These are phyloP conservation scores for Hyperoodon ampullatus DNA, from an alignment of 2,113 vertebrate species.

Conservation along the genomic window DNA sequence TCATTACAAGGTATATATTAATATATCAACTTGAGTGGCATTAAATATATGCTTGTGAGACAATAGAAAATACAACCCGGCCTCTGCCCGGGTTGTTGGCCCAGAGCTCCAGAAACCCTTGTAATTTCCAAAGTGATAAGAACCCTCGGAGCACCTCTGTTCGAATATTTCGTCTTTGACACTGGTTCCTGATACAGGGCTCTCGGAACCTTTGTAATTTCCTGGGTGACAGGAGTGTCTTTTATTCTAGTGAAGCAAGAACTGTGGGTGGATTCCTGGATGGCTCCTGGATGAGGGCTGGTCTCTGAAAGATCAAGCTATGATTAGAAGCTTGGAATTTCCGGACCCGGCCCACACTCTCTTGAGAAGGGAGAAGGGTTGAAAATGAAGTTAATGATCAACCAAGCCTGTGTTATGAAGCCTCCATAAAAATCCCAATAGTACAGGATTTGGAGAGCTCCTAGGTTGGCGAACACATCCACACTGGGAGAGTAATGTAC, in stretches of 20 bases:
- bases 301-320: not conserved
- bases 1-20: not conserved
- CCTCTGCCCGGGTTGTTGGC: not conserved
- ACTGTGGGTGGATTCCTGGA: not conserved
- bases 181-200: not conserved
- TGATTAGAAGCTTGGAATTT: not conserved
- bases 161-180: not conserved
- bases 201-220: not conserved
- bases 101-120: not conserved
- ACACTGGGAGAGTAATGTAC: not conserved
- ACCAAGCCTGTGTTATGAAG: not conserved
- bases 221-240: not conserved
- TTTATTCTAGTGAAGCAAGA: not conserved
- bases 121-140: not conserved
- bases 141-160: not conserved
- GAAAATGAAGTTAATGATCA: not conserved
- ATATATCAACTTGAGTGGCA: not conserved
- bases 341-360: not conserved
- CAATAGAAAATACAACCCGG: not conserved
- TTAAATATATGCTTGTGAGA: not conserved
- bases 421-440: not conserved
- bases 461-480: not conserved
- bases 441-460: not conserved
- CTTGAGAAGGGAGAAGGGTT: not conserved
- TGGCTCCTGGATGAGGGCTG: not conserved